Base-by-base conservation (phyloP, 2,113 vertebrate genomes). In the Chamaetylas fuelleborni region DNA sequence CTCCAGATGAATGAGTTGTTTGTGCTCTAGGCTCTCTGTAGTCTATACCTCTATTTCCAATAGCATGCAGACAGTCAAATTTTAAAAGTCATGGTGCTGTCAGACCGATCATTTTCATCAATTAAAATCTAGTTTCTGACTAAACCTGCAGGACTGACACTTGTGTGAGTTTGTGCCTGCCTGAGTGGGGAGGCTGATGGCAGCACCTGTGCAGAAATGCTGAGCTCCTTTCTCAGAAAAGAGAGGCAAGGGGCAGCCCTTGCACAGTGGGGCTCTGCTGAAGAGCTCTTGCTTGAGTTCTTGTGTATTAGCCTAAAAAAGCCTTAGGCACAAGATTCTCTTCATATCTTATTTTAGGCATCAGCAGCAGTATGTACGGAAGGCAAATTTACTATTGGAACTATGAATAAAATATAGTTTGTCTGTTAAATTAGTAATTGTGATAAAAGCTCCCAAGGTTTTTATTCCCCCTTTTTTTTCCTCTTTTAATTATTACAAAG, bases 331-430 rank as follows among this genome's bases (percentile, higher is more conserved):
- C 11, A 23, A 88, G 95, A 81, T 93, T 94, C 79, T 91, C 65
- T 90, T 88, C 93, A 77, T 31, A 14, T 97, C 90, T 96, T 81
- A 92, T 96, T 96, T 96, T 84, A 88, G 93, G 82, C 89, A 81
- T 51, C 86, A 54, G 71, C 90, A 86, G 85, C 91, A 84, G 81
- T 77, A 45, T 81, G 91, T 89, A 90, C 1, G 2, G 84, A 97
- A 98, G 94, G 95, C 95, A 97, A 97, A 97, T 97, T 97, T 96
- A 74, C 97, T 96, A 95, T 96, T 97, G 96, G 94, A 90, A 65
- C 71, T 93, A 98, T 98, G 97, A 98, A 98, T 98, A 98, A 98
- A 98, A 98, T 97, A 98, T 98, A 93, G 91, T 95, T 97, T 94
- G 74, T 89, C 95, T 98, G 96, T 93, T 98, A 96, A 98, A 98